A percentile compares a stretch with the other conserved stretches of the same genome.
Evolutionary conservation across 2,797 vertebrate genomes (phyloP).

Genomic region (Thalassophryne amazonica): DNA sequence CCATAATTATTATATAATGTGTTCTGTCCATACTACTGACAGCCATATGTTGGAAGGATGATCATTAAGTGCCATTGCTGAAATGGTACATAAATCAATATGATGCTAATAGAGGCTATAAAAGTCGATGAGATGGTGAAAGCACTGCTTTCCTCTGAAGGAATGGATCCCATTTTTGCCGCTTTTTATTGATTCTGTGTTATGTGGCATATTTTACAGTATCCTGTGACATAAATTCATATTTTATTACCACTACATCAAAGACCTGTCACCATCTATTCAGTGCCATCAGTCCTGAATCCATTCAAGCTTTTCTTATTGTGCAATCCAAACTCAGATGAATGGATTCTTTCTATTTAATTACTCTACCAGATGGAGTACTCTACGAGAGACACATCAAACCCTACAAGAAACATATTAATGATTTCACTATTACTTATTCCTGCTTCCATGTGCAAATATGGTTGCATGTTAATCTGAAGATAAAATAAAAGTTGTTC

Average conservation of each 20-base stretch:
- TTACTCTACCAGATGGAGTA: constrained; percentile 7
- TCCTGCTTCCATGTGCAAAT: neutral
- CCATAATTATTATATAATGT: neutral
- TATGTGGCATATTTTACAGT: neutral
- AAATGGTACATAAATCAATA: neutral
- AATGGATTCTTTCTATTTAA: neutral
- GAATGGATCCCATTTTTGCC: neutral
- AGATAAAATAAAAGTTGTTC: neutral
- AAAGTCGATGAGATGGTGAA: neutral
- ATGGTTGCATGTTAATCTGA: neutral
- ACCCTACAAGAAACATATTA: neutral
- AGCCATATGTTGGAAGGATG: neutral
- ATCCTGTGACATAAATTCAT: neutral
- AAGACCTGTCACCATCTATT: neutral
- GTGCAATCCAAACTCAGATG: neutral
- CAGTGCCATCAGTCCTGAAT: neutral
- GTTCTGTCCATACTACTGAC: neutral
- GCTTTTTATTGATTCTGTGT: neutral
- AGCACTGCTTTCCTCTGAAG: neutral
- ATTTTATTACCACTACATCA: constrained; percentile 1
- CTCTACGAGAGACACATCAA: neutral
- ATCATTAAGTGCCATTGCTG: neutral
- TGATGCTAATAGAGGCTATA: neutral
- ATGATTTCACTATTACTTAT: constrained; percentile 3
- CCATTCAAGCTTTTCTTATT: neutral